Evolutionary conservation across 2,797 vertebrate genomes (phyloP), one percentile per base, ranked within the genome.

Genomic region (Hoplostethus mediterraneus): DNA sequence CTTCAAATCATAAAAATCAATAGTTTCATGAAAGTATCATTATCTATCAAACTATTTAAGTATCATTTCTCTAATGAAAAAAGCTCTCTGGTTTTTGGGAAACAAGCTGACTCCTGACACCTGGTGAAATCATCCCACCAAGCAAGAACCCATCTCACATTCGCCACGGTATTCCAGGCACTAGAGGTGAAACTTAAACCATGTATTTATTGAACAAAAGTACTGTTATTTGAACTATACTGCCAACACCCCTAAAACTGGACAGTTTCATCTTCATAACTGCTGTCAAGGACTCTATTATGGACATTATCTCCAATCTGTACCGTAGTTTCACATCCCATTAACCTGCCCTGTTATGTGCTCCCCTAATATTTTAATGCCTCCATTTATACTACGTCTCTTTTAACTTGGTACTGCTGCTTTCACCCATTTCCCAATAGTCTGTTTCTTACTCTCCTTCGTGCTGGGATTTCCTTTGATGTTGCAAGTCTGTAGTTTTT

Each of bases 251-350:
- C 31, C 25, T 58, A 47, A n/a, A 51, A 57, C 48, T 17, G 14
- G 48, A 51, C 17, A n/a, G 1, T 51, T 51, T 21, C 14, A 51
- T 78, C 60, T 36, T 66, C 28, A 9, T 61, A 13, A 14, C 52
- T 61, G 47, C 48, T 76, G 56, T 55, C 45, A 71, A 42, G 10
- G 49, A 60, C 57, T 61, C 47, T 2, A 33, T 28, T 44, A 13
- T 44, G 38, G 25, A 67, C 21, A 28, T 21, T 36, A 16, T 62
- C 38, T 63, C 51, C 31, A 74, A 71, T 70, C 33, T 64, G 16
- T 69, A 21, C 30, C 56, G 5, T 25, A 7, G 38, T 40, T 80
- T 74, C 49, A 72, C 63, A 68, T 79, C 71, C 80, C 64, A 79
- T 79, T 82, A 51, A 70, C 17, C 49, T 60, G 5, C 56, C 6